Conservation (phyloP, 2,888 invertebrate species). For the Anoplius nigerrimus region DNA sequence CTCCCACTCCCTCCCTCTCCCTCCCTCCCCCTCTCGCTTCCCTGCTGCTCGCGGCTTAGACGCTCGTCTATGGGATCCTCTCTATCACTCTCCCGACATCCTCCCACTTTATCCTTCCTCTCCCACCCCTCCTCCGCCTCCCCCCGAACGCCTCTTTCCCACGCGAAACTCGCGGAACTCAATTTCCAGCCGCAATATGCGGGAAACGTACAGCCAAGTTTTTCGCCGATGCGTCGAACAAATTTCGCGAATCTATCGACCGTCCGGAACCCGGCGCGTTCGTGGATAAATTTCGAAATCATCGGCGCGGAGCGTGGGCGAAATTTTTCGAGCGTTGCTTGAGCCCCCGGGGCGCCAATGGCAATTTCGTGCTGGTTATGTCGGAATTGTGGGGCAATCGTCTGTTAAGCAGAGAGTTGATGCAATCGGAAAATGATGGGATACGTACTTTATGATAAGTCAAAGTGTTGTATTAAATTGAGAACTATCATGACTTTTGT, state of each 20-base stretch:
- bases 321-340: no score
- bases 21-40: not conserved
- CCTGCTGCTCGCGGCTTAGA: no score
- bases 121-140: conserved; percentile 4
- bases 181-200: conserved; percentile 46
- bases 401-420: no score
- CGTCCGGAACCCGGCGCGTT: conserved; percentile 6
- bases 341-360: no score
- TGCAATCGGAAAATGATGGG: no score
- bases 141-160: conserved; percentile 2
- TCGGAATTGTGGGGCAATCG: no score
- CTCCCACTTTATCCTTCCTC: not conserved
- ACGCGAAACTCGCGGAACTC: conserved; percentile 46
- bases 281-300: conserved; percentile 32
- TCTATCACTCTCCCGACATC: not conserved
- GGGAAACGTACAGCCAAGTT: conserved; percentile 34
- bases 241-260: conserved; percentile 36
- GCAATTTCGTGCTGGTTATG: no score
- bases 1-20: not conserved
- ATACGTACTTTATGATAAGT: no score
- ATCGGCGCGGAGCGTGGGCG: not conserved
- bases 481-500: no score
- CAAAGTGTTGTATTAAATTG: no score
- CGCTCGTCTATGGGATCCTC: no score
- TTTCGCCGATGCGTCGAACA: conserved; percentile 29